Percentiles rank a stretch among this genome's conserved stretches.
Conservation (phyloP, 2,888 invertebrate genomes). For the Pseudeuparius sepicola region DNA sequence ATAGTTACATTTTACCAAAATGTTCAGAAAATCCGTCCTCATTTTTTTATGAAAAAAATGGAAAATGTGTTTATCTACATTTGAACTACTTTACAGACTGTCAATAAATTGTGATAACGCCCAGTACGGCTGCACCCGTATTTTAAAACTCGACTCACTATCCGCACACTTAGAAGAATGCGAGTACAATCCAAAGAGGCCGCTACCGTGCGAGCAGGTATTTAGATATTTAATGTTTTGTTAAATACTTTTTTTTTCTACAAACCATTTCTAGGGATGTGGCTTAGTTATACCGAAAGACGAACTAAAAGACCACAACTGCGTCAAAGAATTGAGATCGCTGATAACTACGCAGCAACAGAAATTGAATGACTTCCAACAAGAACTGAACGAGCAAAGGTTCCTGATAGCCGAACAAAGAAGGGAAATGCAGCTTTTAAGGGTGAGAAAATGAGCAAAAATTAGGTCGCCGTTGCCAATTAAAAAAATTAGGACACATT, state of each 20-base stretch:
- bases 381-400: conserved; percentile 77
- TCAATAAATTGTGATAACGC: conserved; percentile 88
- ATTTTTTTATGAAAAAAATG: no score
- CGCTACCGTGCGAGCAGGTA: conserved; percentile 76
- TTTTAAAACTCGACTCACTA: conserved; percentile 79
- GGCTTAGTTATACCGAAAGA: conserved; percentile 92
- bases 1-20: no score
- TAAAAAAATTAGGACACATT: no score
- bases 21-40: no score
- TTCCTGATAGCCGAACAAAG: conserved; percentile 83
- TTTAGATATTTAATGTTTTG: no score
- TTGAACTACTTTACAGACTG: conserved; percentile 63
- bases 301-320: conserved; percentile 89
- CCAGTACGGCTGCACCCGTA: conserved; percentile 72
- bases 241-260: no score
- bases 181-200: conserved; percentile 88
- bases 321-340: conserved; percentile 76
- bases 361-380: conserved; percentile 76
- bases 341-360: conserved; percentile 79
- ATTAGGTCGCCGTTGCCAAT: no score
- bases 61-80: no score
- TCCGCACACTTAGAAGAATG: conserved; percentile 84
- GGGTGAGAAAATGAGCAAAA: conserved; percentile 53
- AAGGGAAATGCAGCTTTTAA: conserved; percentile 75
- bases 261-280: conserved; percentile 62